Base-by-base conservation (phyloP, 2,113 vertebrate genomes). In the Chaetops frenatus region DNA sequence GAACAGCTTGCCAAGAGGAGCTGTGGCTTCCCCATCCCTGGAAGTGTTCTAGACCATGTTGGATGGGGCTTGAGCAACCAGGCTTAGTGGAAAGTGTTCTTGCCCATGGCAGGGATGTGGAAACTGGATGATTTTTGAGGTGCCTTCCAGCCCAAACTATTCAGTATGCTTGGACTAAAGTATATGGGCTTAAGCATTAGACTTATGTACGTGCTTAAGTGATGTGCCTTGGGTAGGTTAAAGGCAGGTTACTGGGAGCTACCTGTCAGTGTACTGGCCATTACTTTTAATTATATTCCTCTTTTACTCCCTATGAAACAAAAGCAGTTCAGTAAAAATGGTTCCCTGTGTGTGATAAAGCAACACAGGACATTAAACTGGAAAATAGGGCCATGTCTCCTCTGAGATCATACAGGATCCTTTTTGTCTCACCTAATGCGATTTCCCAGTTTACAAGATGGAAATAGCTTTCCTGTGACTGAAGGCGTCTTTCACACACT, bases 391-490 rank as follows among this genome's bases (percentile, higher is more conserved):
- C 35, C 35, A 12, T 22, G 60, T 81, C 62, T 88, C 53, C 35
- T 20, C 36, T 47, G 69, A 93, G 60, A 36, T 93, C 86, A 33
- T 33, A 72, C 0, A 0, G 66, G 74, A 69, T 79, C 36, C 51
- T 83, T 70, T 73, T 44, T 73, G 85, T 76, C 85, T 94, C 85
- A 90, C 56, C 57, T 78, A 83, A 74, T 2, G 7, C 0, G 8
- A 85, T 91, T 96, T 85, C 87, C 90, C 62, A 71, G 51, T 93
- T 90, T 93, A 90, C 36, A 67, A 88, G 88, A 84, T 81, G 82
- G 86, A 94, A 96, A 96, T 88, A 92, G 60, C 76, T 94, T 92
- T 94, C 93, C 60, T 79, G 79, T 86, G 82, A 90, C 87, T 92
- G 79, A 95, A 86, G 69, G 69, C 9, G 3, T 86, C 91, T 96